Evolutionary conservation across 2,888 invertebrate species (phyloP).

Genomic region (Eumacrocentrus americanus): DNA sequence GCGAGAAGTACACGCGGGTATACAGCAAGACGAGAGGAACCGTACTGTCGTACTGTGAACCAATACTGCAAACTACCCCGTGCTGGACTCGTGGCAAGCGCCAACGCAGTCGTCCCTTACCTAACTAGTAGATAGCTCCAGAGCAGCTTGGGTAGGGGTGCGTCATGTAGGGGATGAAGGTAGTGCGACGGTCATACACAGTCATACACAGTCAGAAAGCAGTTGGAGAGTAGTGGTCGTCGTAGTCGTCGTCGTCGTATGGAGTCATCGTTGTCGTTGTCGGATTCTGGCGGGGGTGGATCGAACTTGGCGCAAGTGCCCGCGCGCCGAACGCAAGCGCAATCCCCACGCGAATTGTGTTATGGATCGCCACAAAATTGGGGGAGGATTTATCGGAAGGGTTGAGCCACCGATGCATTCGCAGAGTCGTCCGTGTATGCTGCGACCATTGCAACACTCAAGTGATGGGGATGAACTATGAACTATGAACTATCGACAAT

Average conservation of each 20-base stretch:
- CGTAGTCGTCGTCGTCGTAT: neutral
- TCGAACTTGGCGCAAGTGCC: constrained; percentile 37
- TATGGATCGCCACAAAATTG: constrained; percentile 39
- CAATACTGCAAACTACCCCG: constrained; percentile 20
- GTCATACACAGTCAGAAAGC: neutral
- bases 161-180: neutral
- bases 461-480: too few relatives aligned
- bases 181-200: too few relatives aligned
- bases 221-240: neutral
- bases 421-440: neutral
- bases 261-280: constrained; percentile 14
- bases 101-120: neutral
- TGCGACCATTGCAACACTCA: neutral
- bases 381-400: constrained; percentile 27
- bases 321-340: constrained; percentile 33
- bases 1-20: neutral
- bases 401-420: constrained; percentile 14
- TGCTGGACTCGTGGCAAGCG: constrained; percentile 24
- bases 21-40: constrained; percentile 8
- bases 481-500: too few relatives aligned
- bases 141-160: neutral
- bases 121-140: too few relatives aligned
- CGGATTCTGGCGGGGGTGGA: constrained; percentile 35
- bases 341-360: constrained; percentile 30
- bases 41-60: too few relatives aligned